These are phyloP conservation scores for Phasia obesa DNA, from an alignment of 2,888 invertebrate genomes.

Conservation along the genomic window DNA sequence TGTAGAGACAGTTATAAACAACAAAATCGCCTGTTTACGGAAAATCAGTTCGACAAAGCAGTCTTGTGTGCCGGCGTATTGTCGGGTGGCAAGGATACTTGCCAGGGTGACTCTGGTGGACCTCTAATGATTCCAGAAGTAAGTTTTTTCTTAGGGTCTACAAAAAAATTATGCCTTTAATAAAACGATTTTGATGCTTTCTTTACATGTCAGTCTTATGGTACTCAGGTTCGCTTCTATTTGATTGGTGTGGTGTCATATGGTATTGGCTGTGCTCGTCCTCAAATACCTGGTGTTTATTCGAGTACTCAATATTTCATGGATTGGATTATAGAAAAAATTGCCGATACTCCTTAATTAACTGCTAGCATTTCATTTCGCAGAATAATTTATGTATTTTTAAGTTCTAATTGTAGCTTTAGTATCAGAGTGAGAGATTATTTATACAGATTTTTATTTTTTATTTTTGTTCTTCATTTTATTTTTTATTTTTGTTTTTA, in stretches of 20 bases:
- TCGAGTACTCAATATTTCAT: constrained; percentile 85
- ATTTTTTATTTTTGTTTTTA: constrained; percentile 12
- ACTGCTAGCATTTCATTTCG: not conserved
- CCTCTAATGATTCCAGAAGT: constrained; percentile 81
- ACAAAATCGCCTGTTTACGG: constrained; percentile 74
- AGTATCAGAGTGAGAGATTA: constrained; percentile 53
- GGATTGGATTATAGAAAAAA: constrained; percentile 85
- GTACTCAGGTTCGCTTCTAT: constrained; percentile 78
- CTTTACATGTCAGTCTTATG: constrained; percentile 52
- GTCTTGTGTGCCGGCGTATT: constrained; percentile 80
- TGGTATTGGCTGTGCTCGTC: constrained; percentile 86
- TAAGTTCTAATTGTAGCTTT: constrained; percentile 20
- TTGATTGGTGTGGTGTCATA: constrained; percentile 87
- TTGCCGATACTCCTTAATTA: constrained; percentile 75
- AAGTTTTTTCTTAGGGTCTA: constrained; percentile 8
- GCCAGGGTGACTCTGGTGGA: constrained; percentile 82
- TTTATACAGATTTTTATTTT: constrained; percentile 53
- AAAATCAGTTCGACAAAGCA: constrained; percentile 79
- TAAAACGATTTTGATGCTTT: not conserved
- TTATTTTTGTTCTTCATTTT: constrained; percentile 28
- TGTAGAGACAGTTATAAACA: constrained; percentile 83
- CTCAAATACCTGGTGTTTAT: constrained; percentile 86
- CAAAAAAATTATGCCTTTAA: not conserved
- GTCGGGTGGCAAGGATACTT: constrained; percentile 80
- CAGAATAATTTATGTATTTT: not conserved